Base-by-base conservation (phyloP, 2,888 invertebrate genomes). In the Sphaerophoria rueppellii region DNA sequence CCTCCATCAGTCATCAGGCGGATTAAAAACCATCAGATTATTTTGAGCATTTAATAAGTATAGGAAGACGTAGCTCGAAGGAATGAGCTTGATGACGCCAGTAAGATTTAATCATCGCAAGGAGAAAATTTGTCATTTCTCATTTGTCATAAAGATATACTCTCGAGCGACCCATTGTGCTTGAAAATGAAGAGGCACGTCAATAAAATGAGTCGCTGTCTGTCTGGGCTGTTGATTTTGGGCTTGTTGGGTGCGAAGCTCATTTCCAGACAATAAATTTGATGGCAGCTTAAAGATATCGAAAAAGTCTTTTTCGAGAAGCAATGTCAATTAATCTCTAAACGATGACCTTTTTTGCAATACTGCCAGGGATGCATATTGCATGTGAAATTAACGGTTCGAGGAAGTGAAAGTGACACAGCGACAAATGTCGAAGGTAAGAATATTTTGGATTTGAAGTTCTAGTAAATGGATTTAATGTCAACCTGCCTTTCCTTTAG, bases 41-140 rank as follows among this genome's bases (percentile, higher is more conserved):
- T 24, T 24, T 24, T 69, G n/a, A 46, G 63, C 54, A 65, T 43
- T 67, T 65, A 67, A 67, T 72, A 67, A 35, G 52, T 50, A n/a
- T 9, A 46, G 37, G 14, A 6, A 61, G 34, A 61, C 24, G 46
- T 32, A 35, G 16, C 65, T 37, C 37, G 37, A 16, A 6, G 4
- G 46, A 74, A 52, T 71, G 52, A 67, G 67, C 54, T 54, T 61
- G 54, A 48, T 61, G 74, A 54, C 54, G 69, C 55, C 14, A 55
- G n/a, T n/a, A 58, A 74, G 74, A 65, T 74, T 65, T 58, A 74
- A 74, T 78, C 70, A 58, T 57, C 34, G 34, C 46, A 63, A 70
- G 74, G 79, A 67, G 74, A 65, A 54, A 65, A 76, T 71, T 80
- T 80, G 82, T 73, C 72, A 74, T 71, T 80, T 80, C 78, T 69